These are phyloP conservation scores for Enteromius trimaculatus DNA, from an alignment of 2,797 vertebrate genomes.

Conservation along the genomic window DNA sequence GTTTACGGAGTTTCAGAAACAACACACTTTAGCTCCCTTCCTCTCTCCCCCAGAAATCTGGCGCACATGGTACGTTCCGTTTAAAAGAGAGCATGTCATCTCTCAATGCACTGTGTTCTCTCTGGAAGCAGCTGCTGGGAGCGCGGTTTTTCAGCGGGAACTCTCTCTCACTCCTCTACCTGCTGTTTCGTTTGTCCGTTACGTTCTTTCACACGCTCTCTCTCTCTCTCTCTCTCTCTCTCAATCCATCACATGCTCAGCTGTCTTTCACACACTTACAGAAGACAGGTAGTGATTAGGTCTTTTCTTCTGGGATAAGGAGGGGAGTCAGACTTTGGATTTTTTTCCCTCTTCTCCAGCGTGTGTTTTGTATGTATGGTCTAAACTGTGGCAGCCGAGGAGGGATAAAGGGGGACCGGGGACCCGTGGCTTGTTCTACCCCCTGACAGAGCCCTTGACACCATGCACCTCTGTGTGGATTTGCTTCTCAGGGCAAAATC, in stretches of 20 bases:
- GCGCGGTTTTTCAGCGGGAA: constrained; percentile 38
- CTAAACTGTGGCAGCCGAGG: constrained; percentile 58
- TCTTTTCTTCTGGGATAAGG: constrained; percentile 19
- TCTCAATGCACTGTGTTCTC: constrained; percentile 67
- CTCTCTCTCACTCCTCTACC: constrained; percentile 39
- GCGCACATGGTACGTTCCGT: constrained; percentile 87
- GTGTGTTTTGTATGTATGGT: constrained; percentile 38
- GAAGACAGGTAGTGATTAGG: constrained; percentile 36
- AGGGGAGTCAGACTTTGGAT: constrained; percentile 39
- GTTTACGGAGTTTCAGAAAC: constrained; percentile 42
- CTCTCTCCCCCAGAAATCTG: constrained; percentile 62
- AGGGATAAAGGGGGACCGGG: constrained; percentile 55
- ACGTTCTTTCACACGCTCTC: constrained; percentile 42
- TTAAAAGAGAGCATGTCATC: constrained; percentile 83
- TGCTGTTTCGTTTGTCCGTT: constrained; percentile 30
- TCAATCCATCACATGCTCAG: not conserved
- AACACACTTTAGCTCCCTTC: constrained; percentile 39
- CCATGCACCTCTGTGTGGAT: constrained; percentile 86
- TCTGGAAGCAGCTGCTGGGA: constrained; percentile 56
- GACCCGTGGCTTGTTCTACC: constrained; percentile 57
- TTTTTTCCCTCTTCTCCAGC: constrained; percentile 50
- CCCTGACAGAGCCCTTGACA: constrained; percentile 78
- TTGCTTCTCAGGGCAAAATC: constrained; percentile 90
- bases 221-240: constrained; percentile 23
- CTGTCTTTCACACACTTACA: constrained; percentile 23